A percentile compares a stretch with the other conserved stretches of the same genome.
phyloP scores from a whole-genome alignment of 2,797 vertebrate genomes.

The Spatula versicolor region DNA sequence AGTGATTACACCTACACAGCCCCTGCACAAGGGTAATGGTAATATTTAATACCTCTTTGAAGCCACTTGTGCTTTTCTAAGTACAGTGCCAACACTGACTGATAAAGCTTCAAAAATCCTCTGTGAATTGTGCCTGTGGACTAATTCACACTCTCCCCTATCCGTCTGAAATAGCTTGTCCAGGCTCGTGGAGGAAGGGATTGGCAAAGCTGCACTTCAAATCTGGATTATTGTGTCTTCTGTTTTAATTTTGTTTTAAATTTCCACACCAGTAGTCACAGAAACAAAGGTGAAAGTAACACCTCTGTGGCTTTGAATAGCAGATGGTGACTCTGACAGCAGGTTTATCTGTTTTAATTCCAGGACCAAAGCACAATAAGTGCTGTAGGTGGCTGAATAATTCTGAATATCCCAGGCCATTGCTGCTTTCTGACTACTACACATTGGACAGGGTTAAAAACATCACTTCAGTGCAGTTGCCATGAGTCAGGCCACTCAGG shows the following conservation, averaged over 20 bases:
- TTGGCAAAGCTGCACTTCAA: background rate
- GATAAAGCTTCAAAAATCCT: background rate
- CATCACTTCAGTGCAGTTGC: background rate
- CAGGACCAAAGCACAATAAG: background rate
- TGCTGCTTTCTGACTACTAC: background rate
- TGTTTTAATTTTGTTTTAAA: background rate
- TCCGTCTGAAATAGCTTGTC: background rate
- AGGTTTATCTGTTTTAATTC: background rate
- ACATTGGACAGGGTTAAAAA: background rate
- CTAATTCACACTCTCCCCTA: background rate
- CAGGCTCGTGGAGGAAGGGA: background rate
- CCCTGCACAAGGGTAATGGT: background rate
- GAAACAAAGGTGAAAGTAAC: background rate
- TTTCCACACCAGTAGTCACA: background rate
- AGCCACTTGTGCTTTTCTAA: background rate
- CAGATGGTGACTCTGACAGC: background rate
- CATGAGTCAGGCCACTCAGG: background rate
- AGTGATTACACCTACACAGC: background rate
- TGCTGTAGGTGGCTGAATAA: background rate
- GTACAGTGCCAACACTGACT: background rate
- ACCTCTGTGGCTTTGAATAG: background rate
- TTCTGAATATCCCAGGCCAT: background rate
- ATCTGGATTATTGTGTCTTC: background rate
- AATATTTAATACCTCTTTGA: background rate
- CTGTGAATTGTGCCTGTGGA: background rate